Evolutionary conservation across 2,888 invertebrate genomes (phyloP).

Genomic region (Trachelus iudaicus): DNA sequence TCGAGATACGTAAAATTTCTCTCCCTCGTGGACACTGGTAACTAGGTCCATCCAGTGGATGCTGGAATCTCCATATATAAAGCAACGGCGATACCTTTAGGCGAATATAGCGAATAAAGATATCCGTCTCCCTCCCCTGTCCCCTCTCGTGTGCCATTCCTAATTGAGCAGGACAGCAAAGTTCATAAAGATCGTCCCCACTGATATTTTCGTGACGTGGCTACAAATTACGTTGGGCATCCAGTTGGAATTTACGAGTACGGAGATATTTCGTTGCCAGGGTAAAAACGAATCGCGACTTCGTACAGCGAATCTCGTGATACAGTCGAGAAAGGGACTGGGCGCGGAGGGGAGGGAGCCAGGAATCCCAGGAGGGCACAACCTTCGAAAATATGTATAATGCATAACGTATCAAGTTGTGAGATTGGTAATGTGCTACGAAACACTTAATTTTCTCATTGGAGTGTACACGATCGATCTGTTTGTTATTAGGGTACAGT

Average conservation of each 20-base stretch:
- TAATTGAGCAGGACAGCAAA: slow-evolving; percentile 22
- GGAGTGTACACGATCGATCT: neutral
- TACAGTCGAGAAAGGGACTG: neutral
- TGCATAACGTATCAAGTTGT: neutral
- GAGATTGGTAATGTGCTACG: neutral
- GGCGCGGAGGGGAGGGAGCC: neutral
- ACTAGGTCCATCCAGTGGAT: neutral
- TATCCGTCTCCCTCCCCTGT: slow-evolving; percentile 6
- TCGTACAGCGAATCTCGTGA: neutral
- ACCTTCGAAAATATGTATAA: neutral
- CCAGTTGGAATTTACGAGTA: neutral
- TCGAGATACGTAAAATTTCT: neutral
- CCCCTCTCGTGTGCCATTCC: neutral
- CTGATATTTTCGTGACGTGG: slow-evolving; percentile 18
- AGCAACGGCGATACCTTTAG: neutral
- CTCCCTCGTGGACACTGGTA: neutral
- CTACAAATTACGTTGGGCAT: slow-evolving; percentile 1
- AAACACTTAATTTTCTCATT: neutral
- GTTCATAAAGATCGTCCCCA: slow-evolving; percentile 18
- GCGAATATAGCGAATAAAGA: slow-evolving; percentile 16
- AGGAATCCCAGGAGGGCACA: neutral
- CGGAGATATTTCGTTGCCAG: neutral
- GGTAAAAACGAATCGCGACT: neutral
- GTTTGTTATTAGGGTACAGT: neutral
- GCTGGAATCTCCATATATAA: neutral